Conservation (phyloP, 2,113 vertebrate genomes). For the Ornithorhynchus anatinus region DNA sequence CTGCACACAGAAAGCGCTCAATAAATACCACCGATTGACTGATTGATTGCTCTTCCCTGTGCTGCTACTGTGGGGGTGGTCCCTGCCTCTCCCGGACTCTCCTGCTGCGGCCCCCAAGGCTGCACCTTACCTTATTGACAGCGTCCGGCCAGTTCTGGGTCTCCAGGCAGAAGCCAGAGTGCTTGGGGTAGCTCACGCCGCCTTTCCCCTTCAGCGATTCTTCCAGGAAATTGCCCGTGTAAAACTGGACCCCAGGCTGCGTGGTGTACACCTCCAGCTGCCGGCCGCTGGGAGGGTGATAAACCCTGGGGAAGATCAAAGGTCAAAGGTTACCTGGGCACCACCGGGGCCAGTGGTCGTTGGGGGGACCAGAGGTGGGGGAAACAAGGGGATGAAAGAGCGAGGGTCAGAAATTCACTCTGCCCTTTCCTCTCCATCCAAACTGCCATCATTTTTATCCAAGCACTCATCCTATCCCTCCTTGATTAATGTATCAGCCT, state of each 20-base stretch:
- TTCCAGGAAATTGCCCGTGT: slow-evolving; percentile 93
- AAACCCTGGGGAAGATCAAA: slow-evolving; percentile 70
- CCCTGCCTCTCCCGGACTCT: not conserved
- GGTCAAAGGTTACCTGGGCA: not conserved
- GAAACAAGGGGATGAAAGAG: not conserved
- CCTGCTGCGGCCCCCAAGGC: not conserved
- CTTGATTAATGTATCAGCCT: no score
- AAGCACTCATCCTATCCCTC: no score
- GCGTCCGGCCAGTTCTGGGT: slow-evolving; percentile 95
- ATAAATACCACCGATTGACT: no score
- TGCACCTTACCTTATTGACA: slow-evolving; percentile 82
- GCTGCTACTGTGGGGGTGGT: not conserved
- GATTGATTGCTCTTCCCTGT: no score
- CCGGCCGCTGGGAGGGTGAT: slow-evolving; percentile 79
- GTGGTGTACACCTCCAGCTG: slow-evolving; percentile 85
- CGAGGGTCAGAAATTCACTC: no score
- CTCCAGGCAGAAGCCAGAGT: slow-evolving; percentile 91
- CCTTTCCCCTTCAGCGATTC: slow-evolving; percentile 84
- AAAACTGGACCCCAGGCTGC: slow-evolving; percentile 93
- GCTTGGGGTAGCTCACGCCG: slow-evolving; percentile 75
- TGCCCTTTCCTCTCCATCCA: no score
- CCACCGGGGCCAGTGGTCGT: not conserved
- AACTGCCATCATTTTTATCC: no score
- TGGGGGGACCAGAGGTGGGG: accelerated
- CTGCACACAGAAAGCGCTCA: no score